Conservation (phyloP, 2,797 vertebrate genomes). For the Microtus californicus region DNA sequence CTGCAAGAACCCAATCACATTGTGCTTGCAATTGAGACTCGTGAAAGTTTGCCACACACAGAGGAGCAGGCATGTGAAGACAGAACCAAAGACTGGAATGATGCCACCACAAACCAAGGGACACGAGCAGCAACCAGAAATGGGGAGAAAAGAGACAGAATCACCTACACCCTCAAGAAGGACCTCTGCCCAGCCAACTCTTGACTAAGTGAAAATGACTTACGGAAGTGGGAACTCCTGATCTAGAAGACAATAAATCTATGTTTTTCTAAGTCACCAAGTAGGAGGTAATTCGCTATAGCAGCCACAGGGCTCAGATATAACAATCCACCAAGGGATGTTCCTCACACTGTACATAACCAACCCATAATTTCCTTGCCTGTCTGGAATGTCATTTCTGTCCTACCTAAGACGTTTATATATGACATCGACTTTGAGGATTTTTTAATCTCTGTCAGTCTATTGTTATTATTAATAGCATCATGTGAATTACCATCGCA, state of each 20-base stretch:
- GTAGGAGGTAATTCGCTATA: background rate
- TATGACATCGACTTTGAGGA: background rate
- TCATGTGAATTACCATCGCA: background rate
- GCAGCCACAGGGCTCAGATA: background rate
- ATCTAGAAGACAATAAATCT: background rate
- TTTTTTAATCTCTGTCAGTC: background rate
- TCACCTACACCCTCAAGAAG: background rate
- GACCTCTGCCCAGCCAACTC: background rate
- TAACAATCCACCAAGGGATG: background rate
- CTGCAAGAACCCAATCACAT: background rate
- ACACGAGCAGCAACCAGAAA: background rate
- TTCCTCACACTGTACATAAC: conserved; percentile 8
- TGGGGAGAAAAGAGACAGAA: background rate
- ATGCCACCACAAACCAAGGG: background rate
- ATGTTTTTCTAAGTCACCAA: background rate
- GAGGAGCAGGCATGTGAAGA: background rate
- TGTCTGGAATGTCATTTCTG: conserved; percentile 19
- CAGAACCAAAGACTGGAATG: background rate
- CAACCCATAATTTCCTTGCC: background rate
- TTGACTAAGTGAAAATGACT: background rate
- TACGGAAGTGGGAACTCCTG: background rate
- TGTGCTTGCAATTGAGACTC: background rate
- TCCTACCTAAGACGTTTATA: background rate
- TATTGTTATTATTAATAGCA: background rate
- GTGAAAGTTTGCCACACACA: background rate